Evolutionary conservation across 1,140 invertebrate genomes (phyloP).

Genomic region (Meloidogyne exigua): DNA sequence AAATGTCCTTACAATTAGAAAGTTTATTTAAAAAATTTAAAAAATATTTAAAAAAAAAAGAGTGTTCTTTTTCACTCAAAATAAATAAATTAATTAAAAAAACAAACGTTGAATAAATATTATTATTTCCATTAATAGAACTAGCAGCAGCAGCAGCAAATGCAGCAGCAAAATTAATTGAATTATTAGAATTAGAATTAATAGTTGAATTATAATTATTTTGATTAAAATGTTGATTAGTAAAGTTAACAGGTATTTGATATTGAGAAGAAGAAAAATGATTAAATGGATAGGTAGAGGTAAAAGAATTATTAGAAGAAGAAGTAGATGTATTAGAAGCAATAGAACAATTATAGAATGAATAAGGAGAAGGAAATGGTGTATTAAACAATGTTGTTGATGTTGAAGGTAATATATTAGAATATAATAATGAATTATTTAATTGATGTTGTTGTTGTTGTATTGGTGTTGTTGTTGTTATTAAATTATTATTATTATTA

Average conservation of each 20-base stretch:
- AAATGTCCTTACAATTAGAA: no score
- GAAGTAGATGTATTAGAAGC: no score
- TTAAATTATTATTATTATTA: neutral
- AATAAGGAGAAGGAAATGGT: no score
- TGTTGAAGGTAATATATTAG: neutral
- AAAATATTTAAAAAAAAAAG: no score
- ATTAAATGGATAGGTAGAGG: no score
- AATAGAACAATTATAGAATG: no score
- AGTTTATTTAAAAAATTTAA: no score
- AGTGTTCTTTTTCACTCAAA: no score
- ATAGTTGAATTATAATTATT: neutral
- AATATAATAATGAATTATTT: neutral
- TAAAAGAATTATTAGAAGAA: neutral
- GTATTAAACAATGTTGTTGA: neutral
- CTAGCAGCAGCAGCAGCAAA: neutral
- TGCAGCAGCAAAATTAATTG: neutral
- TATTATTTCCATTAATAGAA: slow-evolving; percentile 11
- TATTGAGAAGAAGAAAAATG: neutral
- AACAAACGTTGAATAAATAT: neutral
- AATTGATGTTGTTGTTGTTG: neutral
- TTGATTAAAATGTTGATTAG: neutral
- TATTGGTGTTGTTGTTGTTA: neutral
- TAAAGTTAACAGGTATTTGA: neutral
- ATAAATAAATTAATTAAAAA: neutral
- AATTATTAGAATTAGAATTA: neutral